phyloP scores from a whole-genome alignment of 64 coral and sea anemone genomes.

The Dendronephthya gigantea region DNA sequence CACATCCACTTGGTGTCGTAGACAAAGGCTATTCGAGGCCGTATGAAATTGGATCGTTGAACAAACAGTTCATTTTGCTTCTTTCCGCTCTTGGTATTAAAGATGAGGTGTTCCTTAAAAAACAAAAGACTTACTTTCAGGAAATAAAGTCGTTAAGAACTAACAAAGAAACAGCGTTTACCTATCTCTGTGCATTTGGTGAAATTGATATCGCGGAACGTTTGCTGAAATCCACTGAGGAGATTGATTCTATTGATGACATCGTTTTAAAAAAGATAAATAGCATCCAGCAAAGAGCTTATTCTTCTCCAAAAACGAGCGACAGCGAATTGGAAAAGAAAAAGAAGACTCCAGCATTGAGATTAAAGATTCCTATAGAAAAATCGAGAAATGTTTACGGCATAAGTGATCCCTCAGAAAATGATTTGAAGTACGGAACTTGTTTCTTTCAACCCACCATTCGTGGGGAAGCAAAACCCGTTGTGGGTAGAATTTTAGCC shows the following conservation, averaged over 20 bases:
- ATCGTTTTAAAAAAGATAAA: slow-evolving; percentile 25
- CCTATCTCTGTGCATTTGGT: slow-evolving; percentile 17
- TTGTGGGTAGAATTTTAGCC: slow-evolving; percentile 47
- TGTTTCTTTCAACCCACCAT: slow-evolving; percentile 65
- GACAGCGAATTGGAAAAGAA: slow-evolving; percentile 30
- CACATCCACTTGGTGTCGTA: slow-evolving; percentile 50
- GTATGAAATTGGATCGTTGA: slow-evolving; percentile 58
- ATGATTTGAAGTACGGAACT: slow-evolving; percentile 30
- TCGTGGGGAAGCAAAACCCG: slow-evolving; percentile 37
- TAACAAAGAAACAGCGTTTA: slow-evolving; percentile 47
- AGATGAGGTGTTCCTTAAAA: slow-evolving; percentile 42
- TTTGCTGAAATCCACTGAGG: slow-evolving; percentile 26
- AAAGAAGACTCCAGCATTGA: slow-evolving; percentile 40
- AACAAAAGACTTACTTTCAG: slow-evolving; percentile 59
- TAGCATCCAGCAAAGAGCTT: slow-evolving; percentile 20
- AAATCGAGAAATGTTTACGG: slow-evolving; percentile 85
- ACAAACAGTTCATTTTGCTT: slow-evolving; percentile 85
- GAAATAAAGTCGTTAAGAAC: slow-evolving; percentile 51
- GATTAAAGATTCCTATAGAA: slow-evolving; percentile 55
- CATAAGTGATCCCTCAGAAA: slow-evolving; percentile 62
- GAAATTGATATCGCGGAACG: slow-evolving; percentile 69
- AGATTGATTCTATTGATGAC: neutral
- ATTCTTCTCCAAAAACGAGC: slow-evolving; percentile 17
- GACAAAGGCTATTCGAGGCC: slow-evolving; percentile 67
- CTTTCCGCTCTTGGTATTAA: slow-evolving; percentile 64